Conservation (phyloP, 2,797 vertebrate species). For the Coilia nasus region DNA sequence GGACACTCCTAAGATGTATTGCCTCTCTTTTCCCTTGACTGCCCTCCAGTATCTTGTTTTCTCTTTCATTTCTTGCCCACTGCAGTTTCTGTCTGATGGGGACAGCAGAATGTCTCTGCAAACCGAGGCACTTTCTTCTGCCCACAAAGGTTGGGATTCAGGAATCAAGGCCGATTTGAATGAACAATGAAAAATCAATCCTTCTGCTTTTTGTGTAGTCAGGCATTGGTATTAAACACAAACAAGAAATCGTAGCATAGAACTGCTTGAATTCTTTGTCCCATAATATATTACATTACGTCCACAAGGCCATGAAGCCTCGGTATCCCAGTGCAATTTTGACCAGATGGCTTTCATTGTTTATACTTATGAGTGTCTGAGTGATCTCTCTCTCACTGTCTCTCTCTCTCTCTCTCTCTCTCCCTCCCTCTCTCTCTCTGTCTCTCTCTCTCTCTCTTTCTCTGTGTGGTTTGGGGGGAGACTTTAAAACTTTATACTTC, state of each 20-base stretch:
- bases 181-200: slow-evolving; percentile 40
- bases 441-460: neutral
- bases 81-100: neutral
- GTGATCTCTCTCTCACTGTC: neutral
- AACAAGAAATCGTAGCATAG: neutral
- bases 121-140: neutral
- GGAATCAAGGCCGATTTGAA: slow-evolving; percentile 24
- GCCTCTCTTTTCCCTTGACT: neutral
- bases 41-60: slow-evolving; percentile 12
- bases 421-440: neutral
- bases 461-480: too few relatives aligned
- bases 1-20: slow-evolving; percentile 31
- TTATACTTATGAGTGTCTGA: neutral
- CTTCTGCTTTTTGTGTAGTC: neutral
- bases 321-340: neutral
- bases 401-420: slow-evolving; percentile 9
- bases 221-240: neutral
- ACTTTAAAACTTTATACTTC: too few relatives aligned
- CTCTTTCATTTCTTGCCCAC: slow-evolving; percentile 28
- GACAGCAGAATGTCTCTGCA: neutral
- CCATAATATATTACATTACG: neutral
- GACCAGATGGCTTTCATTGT: slow-evolving; percentile 11
- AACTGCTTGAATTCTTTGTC: neutral
- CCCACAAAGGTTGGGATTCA: neutral
- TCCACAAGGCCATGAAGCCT: neutral